Conservation (phyloP, 2,113 vertebrate species). For the Paraplagusia blochii region DNA sequence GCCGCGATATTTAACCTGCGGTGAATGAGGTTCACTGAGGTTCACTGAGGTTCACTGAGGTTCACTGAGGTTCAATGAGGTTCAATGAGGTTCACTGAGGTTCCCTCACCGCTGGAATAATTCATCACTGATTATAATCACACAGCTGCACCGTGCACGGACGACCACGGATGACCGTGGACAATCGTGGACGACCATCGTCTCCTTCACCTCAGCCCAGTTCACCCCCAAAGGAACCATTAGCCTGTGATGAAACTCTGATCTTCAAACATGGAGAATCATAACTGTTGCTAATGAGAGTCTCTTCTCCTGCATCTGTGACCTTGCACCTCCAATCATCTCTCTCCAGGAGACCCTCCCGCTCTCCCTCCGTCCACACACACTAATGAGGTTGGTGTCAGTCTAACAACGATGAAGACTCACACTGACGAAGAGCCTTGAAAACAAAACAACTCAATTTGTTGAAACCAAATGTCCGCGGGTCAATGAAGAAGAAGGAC, state of each 20-base stretch:
- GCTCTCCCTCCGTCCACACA: conserved; percentile 8
- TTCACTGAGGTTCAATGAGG: no score
- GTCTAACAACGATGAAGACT: conserved; percentile 7
- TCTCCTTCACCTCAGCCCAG: not conserved
- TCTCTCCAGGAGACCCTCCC: conserved; percentile 9
- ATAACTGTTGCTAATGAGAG: conserved; percentile 38
- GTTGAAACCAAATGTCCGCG: not conserved
- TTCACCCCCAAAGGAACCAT: conserved; percentile 8
- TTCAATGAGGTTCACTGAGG: no score
- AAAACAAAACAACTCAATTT: conserved; percentile 25
- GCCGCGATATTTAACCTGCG: no score
- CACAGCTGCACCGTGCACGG: conserved; percentile 1
- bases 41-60: no score
- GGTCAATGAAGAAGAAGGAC: not conserved
- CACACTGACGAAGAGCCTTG: conserved; percentile 14
- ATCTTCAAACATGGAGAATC: conserved; percentile 10
- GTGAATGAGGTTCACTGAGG: no score
- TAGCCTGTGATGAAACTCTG: conserved; percentile 32
- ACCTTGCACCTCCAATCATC: conserved; percentile 23
- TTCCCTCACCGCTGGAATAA: conserved; percentile 17
- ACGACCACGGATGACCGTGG: conserved; percentile 8
- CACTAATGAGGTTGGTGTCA: conserved; percentile 10
- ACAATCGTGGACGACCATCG: conserved; percentile 8
- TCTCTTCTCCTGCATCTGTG: conserved; percentile 22
- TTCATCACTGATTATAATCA: conserved; percentile 54